Conservation (phyloP, 2,888 invertebrate species). For the Drosophila mulleri region DNA sequence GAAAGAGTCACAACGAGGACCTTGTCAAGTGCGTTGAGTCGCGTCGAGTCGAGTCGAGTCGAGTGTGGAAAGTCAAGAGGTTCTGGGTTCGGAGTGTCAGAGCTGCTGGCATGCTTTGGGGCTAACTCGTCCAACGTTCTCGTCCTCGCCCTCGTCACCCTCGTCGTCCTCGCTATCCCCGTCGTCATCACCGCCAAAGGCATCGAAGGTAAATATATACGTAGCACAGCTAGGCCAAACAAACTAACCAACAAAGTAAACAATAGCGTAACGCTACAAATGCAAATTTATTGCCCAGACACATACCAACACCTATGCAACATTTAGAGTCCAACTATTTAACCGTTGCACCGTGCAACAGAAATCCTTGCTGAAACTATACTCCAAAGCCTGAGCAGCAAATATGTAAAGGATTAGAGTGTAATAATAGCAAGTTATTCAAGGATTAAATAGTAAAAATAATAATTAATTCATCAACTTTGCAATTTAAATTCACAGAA, state of each 20-base stretch:
- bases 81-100: conserved; percentile 16
- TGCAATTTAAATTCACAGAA: background rate
- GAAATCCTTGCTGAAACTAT: too few relatives aligned
- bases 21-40: conserved; percentile 61
- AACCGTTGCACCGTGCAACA: conserved; percentile 45
- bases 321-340: conserved; percentile 58
- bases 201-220: conserved; percentile 74
- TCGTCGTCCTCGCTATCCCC: conserved; percentile 19
- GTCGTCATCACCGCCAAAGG: conserved; percentile 50
- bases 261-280: conserved; percentile 76
- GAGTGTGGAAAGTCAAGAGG: conserved; percentile 51
- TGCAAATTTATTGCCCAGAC: conserved; percentile 72
- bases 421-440: background rate
- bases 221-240: conserved; percentile 46
- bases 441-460: background rate
- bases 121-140: conserved; percentile 51
- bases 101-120: conserved; percentile 67
- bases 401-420: background rate
- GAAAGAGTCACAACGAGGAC: conserved; percentile 27
- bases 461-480: background rate
- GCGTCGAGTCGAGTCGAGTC: conserved; percentile 17
- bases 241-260: conserved; percentile 80
- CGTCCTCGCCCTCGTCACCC: background rate
- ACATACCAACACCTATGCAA: conserved; percentile 11
- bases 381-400: too few relatives aligned